phyloP scores from a whole-genome alignment of 35 echinoderm and acorn worm species.

The Holothuria glaberrima region DNA sequence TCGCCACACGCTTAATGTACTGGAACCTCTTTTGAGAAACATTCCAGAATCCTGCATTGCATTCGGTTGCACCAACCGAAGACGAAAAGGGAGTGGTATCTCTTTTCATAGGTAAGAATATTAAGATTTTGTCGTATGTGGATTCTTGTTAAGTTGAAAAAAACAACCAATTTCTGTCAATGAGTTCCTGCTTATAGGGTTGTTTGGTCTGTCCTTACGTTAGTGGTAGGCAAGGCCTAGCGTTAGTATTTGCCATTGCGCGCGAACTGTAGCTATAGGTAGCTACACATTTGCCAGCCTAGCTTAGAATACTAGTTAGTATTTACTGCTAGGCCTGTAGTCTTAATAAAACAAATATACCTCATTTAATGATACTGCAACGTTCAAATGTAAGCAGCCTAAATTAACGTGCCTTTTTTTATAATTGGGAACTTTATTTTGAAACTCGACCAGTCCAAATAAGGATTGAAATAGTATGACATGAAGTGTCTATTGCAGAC shows the following conservation, averaged over 20 bases:
- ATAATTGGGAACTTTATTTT: conserved; percentile 15
- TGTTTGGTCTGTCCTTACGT: neutral
- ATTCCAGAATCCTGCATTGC: too few species aligned
- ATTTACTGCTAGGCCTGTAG: too few species aligned
- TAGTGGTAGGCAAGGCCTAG: neutral
- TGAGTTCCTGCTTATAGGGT: too few species aligned
- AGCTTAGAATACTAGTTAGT: too few species aligned
- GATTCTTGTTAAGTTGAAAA: conserved; percentile 25
- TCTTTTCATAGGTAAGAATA: too few species aligned
- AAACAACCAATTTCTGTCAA: too few species aligned
- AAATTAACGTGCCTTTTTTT: conserved; percentile 22
- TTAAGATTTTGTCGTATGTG: too few species aligned
- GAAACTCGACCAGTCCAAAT: conserved; percentile 29
- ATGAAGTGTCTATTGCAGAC: conserved; percentile 26
- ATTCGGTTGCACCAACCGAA: too few species aligned
- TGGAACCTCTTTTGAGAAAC: too few species aligned
- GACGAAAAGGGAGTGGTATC: too few species aligned
- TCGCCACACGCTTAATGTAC: too few species aligned
- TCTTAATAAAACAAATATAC: conserved; percentile 37
- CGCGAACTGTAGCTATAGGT: conserved; percentile 10
- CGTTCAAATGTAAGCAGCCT: conserved; percentile 28
- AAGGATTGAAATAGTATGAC: conserved; percentile 22
- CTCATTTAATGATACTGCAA: conserved; percentile 31
- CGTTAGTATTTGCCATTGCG: conserved; percentile 11
- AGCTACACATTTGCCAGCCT: too few species aligned